phyloP scores from a whole-genome alignment of 2,113 vertebrate genomes.

The Embiotoca jacksoni region DNA sequence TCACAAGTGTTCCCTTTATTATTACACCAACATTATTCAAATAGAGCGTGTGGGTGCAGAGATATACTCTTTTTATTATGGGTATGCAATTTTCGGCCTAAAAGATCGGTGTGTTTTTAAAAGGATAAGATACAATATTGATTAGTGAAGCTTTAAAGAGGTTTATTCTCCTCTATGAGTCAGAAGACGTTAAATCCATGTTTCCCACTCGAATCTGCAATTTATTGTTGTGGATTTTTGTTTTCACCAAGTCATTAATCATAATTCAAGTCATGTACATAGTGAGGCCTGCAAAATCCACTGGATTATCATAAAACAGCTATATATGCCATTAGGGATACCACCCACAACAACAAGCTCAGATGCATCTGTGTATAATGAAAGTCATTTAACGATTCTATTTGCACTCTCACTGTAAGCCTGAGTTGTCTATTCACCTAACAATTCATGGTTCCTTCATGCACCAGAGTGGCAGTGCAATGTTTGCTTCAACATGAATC shows the following conservation, averaged over 20 bases:
- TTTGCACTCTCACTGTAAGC: neutral
- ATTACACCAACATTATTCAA: no score
- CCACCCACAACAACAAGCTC: conserved; percentile 1
- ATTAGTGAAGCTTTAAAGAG: conserved; percentile 1
- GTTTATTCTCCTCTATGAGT: neutral
- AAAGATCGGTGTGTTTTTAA: no score
- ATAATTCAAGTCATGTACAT: neutral
- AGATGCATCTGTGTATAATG: neutral
- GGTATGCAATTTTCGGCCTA: no score
- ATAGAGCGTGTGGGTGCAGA: no score
- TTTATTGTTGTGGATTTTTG: neutral
- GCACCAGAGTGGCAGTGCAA: neutral
- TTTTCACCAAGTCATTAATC: conserved; percentile 32
- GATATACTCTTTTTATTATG: no score
- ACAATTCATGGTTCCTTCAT: conserved; percentile 13
- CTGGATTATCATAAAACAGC: conserved; percentile 19
- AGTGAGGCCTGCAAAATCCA: neutral
- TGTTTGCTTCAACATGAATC: conserved; percentile 24
- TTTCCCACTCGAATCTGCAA: conserved; percentile 15
- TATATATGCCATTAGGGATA: conserved; percentile 20
- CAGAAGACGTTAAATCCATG: neutral
- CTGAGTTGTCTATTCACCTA: conserved; percentile 1
- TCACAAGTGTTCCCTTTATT: no score
- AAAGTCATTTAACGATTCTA: neutral
- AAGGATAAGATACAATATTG: neutral